These are phyloP conservation scores for Dromococcyx pavoninus DNA, from an alignment of 2,797 vertebrate genomes.

Conservation along the genomic window DNA sequence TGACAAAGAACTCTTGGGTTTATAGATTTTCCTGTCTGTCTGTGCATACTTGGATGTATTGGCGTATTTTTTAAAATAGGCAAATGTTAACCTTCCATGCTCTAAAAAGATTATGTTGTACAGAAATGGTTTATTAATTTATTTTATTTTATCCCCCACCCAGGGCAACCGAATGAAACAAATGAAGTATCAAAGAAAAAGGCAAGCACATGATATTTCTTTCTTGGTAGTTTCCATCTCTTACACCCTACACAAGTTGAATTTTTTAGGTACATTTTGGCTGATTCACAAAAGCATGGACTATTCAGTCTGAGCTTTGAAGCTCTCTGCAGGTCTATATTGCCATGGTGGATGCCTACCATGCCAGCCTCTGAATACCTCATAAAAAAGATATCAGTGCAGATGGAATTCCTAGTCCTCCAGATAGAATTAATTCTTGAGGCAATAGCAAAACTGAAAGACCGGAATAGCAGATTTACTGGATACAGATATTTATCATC, in stretches of 20 bases:
- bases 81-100: neutral
- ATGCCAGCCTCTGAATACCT: conserved; percentile 14
- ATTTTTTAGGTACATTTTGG: neutral
- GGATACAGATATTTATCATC: neutral
- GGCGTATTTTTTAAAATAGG: neutral
- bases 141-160: rapidly evolving
- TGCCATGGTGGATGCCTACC: neutral
- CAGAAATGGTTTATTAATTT: neutral
- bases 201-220: neutral
- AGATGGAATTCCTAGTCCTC: neutral
- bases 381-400: neutral
- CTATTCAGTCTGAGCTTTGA: neutral
- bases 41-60: neutral
- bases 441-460: conserved; percentile 7
- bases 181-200: neutral
- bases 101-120: neutral
- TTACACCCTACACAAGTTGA: neutral
- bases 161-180: neutral
- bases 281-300: neutral
- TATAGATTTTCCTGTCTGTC: neutral
- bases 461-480: neutral
- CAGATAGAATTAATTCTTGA: conserved; percentile 11
- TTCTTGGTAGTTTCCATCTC: neutral
- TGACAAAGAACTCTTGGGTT: neutral
- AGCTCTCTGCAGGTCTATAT: neutral